Percentiles rank a stretch among this genome's conserved stretches.
Conservation (phyloP, 2,888 invertebrate species). For the Ennomos erosarius region DNA sequence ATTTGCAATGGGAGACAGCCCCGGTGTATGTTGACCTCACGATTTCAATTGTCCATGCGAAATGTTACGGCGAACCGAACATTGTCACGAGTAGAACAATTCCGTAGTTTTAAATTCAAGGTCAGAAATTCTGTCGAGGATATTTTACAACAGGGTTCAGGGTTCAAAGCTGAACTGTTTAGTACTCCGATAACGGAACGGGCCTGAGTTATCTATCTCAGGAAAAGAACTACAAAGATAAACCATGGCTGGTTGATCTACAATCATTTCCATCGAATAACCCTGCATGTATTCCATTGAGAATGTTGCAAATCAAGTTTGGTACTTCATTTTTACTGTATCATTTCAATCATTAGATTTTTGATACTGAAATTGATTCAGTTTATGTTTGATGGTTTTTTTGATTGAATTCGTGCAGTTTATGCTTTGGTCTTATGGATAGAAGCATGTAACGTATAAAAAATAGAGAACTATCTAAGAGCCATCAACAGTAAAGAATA, state of each 20-base stretch:
- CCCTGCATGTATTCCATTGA: not conserved
- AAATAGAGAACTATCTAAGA: slow-evolving; percentile 1
- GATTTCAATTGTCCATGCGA: slow-evolving; percentile 84
- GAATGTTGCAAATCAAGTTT: not conserved
- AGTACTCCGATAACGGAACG: slow-evolving; percentile 32
- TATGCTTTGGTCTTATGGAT: too few relatives aligned
- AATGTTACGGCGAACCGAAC: slow-evolving; percentile 80
- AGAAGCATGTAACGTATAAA: not conserved
- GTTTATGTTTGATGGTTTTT: too few relatives aligned
- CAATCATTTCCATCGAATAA: slow-evolving; percentile 1
- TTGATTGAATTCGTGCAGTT: too few relatives aligned
- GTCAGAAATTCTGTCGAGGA: slow-evolving; percentile 73
- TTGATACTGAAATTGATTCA: too few relatives aligned
- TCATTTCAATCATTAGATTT: too few relatives aligned
- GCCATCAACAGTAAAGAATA: slow-evolving; percentile 7
- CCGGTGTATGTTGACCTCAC: slow-evolving; percentile 82
- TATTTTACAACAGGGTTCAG: slow-evolving; percentile 57
- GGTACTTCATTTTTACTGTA: not conserved
- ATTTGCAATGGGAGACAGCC: slow-evolving; percentile 77
- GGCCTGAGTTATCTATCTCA: slow-evolving; percentile 31
- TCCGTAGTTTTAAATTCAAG: slow-evolving; percentile 77
- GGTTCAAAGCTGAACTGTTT: slow-evolving; percentile 42
- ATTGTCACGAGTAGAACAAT: slow-evolving; percentile 80
- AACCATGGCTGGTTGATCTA: slow-evolving; percentile 8
- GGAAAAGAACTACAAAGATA: slow-evolving; percentile 11